Conservation (phyloP, 2,797 vertebrate genomes). For the Philypnodon macrostomus region DNA sequence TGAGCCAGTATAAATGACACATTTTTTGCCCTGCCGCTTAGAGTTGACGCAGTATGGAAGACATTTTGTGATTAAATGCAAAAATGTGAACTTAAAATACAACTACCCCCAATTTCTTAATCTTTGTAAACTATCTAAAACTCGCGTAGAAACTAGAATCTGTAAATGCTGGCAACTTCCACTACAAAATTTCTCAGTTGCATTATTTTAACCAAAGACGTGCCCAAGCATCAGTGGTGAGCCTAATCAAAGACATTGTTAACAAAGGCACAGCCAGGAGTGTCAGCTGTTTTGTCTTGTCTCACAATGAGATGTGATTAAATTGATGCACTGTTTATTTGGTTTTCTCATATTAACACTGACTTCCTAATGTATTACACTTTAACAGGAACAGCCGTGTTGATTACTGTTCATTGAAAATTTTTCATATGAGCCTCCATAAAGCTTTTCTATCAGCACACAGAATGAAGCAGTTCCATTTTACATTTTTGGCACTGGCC, state of each 20-base stretch:
- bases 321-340: conserved; percentile 53
- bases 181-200: too few relatives aligned
- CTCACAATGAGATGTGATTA: conserved; percentile 29
- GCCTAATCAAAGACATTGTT: not conserved
- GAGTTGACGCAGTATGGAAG: too few relatives aligned
- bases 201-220: too few relatives aligned
- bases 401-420: conserved; percentile 48
- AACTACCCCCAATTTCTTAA: too few relatives aligned
- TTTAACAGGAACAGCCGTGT: conserved; percentile 45
- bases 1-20: too few relatives aligned
- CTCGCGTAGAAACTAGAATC: too few relatives aligned
- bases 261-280: not conserved
- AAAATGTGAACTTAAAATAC: too few relatives aligned
- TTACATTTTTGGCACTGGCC: conserved; percentile 11
- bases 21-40: too few relatives aligned
- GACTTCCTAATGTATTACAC: conserved; percentile 42
- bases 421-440: conserved; percentile 54
- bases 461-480: conserved; percentile 21
- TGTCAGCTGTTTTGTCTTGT: conserved; percentile 21
- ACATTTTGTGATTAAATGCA: too few relatives aligned
- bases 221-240: too few relatives aligned
- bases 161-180: too few relatives aligned
- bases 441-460: conserved; percentile 53
- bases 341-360: conserved; percentile 36
- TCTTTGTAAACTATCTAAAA: too few relatives aligned